Evolutionary conservation across 2,888 invertebrate species (phyloP), one percentile per base, ranked within the genome.

Genomic region (Zelleria hepariella): DNA sequence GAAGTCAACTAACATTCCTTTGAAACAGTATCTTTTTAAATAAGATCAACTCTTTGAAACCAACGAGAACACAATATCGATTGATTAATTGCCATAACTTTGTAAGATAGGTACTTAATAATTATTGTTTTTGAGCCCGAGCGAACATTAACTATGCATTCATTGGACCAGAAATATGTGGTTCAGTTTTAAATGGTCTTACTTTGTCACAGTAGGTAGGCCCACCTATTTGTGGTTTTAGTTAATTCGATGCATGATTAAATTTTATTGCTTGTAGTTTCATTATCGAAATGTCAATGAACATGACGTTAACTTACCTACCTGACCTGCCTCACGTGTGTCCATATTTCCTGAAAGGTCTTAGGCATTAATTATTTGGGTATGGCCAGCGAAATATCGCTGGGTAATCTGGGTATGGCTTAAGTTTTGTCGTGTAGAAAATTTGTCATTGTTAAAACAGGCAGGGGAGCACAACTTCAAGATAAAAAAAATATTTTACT

Each of bases 31-130:
- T 26, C 7, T 5, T 26, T 42, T 15, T 42, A 42, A 15, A 42
- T 63, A 59, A 61, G 26, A 57, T 21, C 42, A 55, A 60, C 57
- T 26, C 18, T 26, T 42, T 15, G 32, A 7, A 24, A 0, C 55
- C 0, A 56, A 15, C 15, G 25, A 21, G 23, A 51, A 7, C 51
- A 20, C 23, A 25, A 21, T 10, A 27, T 59, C 62, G 59, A 62
- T 63, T 69, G 66, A 69, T 66, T 68, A 72, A 74, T 74, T 66
- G 63, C 62, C 59, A 58, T 60, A 26, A 23, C 48, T 32, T 53
- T 60, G 26, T 24, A 24, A 64, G 54, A 61, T 64, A 68, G 54
- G 60, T 64, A 68, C 64, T 58, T 57, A 62, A 62, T 69, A 68
- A 71, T n/a, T n/a, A n/a, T 74, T 67, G 66, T 66, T 67, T 68